Evolutionary conservation across 2,888 invertebrate genomes (phyloP), one percentile per base, ranked within the genome.

Genomic region (Acrobasis suavella): DNA sequence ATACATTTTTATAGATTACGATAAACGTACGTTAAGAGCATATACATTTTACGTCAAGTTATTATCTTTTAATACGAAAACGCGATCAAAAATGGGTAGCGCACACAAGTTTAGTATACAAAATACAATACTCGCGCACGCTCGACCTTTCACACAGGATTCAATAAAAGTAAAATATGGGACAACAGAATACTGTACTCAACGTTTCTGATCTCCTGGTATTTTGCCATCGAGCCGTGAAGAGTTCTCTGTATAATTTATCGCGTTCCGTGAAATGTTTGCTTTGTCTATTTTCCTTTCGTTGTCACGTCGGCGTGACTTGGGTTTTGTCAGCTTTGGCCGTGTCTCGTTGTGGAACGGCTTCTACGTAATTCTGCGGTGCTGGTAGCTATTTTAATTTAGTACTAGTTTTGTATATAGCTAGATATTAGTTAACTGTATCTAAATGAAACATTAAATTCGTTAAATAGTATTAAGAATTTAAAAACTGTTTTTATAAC

Each of bases 91-190:
- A 12, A 12, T 42, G 14, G 7, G 12, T 42, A 42, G 12, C 42
- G 42, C 39, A 39, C 39, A 39, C 39, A 39, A 39, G n/a, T n/a
- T n/a, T n/a, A n/a, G n/a, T n/a, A n/a, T n/a, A n/a, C n/a, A n/a
- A n/a, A n/a, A n/a, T 39, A 42, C 7, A 42, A n/a, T 14, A 14
- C 2, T 14, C 1, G 6, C 12, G 2, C n/a, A 6, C 46, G 14
- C 46, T 46, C n/a, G n/a, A 12, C n/a, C 46, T 71, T 74, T 74
- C 73, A 82, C 78, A 79, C 76, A 72, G 73, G 74, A 74, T 72
- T 72, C 74, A 73, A 78, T 82, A 80, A 81, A 80, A 80, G 81
- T 82, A 78, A 84, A 80, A 82, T 84, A 83, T 81, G 75, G 75
- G 72, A 68, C 66, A 69, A 65, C 69, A 69, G 68, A 66, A 72